Conservation (phyloP, 92 coral and sea anemone genomes). For the Parazoanthus darwini region DNA sequence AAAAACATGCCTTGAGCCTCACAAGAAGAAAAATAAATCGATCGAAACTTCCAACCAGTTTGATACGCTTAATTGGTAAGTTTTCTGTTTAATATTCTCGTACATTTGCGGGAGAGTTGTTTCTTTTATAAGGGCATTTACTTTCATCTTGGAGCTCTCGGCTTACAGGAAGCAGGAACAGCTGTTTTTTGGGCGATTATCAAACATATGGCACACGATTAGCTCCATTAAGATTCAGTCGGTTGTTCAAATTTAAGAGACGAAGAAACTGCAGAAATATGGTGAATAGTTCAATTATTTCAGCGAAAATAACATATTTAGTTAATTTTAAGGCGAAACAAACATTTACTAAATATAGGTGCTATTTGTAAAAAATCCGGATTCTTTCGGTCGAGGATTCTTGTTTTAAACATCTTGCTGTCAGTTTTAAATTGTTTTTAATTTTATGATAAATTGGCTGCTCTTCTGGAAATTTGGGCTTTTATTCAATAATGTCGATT, state of each 20-base stretch:
- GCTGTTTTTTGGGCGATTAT: neutral
- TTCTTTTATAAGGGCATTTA: neutral
- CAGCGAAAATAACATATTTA: neutral
- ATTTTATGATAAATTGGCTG: neutral
- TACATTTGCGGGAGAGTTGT: neutral
- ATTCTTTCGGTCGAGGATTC: neutral
- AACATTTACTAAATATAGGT: neutral
- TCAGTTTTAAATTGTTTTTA: neutral
- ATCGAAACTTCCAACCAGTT: constrained; percentile 28
- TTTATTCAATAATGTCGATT: too few relatives aligned
- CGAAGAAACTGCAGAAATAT: neutral
- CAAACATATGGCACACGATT: neutral
- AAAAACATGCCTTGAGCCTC: constrained; percentile 42
- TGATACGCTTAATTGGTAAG: constrained; percentile 19
- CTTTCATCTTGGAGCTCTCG: too few relatives aligned
- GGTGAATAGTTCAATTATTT: neutral
- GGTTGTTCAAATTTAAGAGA: neutral
- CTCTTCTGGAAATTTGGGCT: too few relatives aligned
- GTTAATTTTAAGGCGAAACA: neutral
- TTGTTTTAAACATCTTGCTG: too few relatives aligned
- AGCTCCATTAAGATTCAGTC: neutral
- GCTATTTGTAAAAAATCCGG: neutral
- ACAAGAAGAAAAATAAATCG: constrained; percentile 43
- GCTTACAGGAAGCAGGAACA: neutral
- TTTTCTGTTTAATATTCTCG: too few relatives aligned